A percentile compares a stretch with the other conserved stretches of the same genome.
Conservation (phyloP, 1,140 invertebrate genomes). For the Lasioglossum baleicum region DNA sequence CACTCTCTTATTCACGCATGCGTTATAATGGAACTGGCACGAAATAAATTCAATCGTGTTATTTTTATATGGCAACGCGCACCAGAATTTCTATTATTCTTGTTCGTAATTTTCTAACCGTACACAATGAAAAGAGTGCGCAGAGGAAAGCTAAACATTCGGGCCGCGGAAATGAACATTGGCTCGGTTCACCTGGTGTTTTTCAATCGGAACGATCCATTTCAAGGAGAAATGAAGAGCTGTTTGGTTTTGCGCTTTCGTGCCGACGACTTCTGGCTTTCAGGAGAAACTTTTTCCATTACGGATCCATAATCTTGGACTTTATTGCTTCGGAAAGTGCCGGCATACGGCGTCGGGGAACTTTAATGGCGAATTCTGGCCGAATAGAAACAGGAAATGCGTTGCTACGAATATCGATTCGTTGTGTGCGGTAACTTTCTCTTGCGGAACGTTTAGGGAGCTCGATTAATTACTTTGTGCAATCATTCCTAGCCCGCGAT, state of each 20-base stretch:
- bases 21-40: no score
- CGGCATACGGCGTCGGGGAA: not conserved
- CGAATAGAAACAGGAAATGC: conserved; percentile 18
- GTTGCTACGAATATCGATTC: not conserved
- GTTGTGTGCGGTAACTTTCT: conserved; percentile 11
- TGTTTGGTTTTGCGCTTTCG: not conserved
- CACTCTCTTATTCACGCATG: no score
- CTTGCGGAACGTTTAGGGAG: not conserved
- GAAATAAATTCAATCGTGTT: no score
- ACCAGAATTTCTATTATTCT: no score
- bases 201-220: not conserved
- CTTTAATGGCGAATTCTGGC: conserved; percentile 16
- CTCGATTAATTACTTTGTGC: conserved; percentile 21
- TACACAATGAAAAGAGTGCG: no score
- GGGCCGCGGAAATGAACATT: no score
- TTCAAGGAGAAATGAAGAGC: conserved; percentile 15
- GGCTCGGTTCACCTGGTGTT: not conserved
- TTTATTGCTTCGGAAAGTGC: conserved; percentile 20
- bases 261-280: conserved; percentile 2
- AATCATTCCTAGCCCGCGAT: not conserved
- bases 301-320: conserved; percentile 39
- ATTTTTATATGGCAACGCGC: no score
- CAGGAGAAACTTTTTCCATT: conserved; percentile 42
- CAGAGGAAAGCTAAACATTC: no score
- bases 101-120: no score